Conservation (phyloP, 2,113 vertebrate genomes). For the Falcunculus frontatus region DNA sequence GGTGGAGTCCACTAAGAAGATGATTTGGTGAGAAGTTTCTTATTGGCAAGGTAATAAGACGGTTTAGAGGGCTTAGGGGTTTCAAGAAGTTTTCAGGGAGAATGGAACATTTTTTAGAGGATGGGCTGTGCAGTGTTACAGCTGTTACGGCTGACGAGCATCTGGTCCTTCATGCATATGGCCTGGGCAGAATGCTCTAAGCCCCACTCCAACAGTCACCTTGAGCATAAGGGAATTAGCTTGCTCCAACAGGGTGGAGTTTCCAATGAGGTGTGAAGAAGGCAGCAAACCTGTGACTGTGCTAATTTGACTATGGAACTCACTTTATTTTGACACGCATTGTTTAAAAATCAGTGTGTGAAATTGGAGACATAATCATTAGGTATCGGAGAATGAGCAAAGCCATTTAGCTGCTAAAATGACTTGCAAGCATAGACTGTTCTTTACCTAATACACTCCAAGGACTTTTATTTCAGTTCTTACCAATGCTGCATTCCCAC, state of each 20-base stretch:
- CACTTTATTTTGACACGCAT: background rate
- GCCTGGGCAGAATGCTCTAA: background rate
- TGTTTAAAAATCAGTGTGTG: conserved; percentile 29
- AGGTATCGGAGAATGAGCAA: background rate
- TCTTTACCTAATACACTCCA: background rate
- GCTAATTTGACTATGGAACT: background rate
- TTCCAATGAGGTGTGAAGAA: background rate
- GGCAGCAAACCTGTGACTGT: background rate
- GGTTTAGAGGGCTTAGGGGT: background rate
- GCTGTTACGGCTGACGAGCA: accelerated
- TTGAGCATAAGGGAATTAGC: background rate
- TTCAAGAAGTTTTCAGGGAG: background rate
- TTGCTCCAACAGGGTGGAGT: background rate
- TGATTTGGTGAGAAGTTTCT: background rate
- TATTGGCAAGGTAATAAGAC: background rate
- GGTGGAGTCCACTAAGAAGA: background rate
- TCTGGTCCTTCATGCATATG: background rate
- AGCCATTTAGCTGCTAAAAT: conserved; percentile 32
- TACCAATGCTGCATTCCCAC: background rate
- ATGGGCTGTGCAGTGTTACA: background rate
- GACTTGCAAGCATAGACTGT: background rate
- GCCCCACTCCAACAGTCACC: background rate
- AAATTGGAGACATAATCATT: conserved; percentile 2
- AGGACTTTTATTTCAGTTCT: conserved; percentile 8
- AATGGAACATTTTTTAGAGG: background rate